Percentiles rank a stretch among this genome's conserved stretches.
phyloP scores from a whole-genome alignment of 2,888 invertebrate genomes.

The Rhopalosiphum nymphaeae region DNA sequence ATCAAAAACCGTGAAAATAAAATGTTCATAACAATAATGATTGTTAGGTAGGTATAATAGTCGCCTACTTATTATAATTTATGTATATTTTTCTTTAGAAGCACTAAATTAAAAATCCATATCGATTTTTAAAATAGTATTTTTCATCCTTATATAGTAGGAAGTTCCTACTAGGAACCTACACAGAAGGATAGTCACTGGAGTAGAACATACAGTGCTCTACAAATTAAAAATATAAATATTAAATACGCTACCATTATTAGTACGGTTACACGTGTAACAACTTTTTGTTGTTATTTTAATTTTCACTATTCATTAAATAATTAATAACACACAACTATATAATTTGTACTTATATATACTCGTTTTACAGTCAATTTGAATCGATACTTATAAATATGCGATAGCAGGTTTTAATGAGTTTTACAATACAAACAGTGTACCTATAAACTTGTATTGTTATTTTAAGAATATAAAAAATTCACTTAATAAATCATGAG shows the following conservation, averaged over 20 bases:
- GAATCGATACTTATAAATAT: background rate
- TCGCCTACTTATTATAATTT: background rate
- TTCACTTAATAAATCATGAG: background rate
- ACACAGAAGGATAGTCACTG: background rate
- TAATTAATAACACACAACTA: background rate
- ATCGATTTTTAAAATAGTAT: conserved; percentile 32
- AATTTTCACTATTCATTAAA: conserved; percentile 44
- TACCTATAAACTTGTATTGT: background rate
- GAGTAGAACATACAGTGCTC: background rate
- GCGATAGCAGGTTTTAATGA: background rate
- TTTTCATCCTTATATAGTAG: background rate
- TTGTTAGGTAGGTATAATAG: background rate
- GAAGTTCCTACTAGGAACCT: background rate
- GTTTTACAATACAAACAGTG: conserved; percentile 18
- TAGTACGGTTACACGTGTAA: background rate
- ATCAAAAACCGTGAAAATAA: conserved; percentile 41
- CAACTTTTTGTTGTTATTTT: conserved; percentile 1
- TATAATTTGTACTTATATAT: background rate
- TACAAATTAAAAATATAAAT: background rate
- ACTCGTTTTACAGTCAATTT: background rate
- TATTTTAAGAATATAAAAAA: background rate
- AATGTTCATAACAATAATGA: background rate
- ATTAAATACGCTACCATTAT: background rate
- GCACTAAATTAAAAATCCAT: conserved; percentile 17
- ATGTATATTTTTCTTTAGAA: conserved; percentile 1